phyloP scores from a whole-genome alignment of 2,888 invertebrate species.

The Caenorhabditis wallacei region DNA sequence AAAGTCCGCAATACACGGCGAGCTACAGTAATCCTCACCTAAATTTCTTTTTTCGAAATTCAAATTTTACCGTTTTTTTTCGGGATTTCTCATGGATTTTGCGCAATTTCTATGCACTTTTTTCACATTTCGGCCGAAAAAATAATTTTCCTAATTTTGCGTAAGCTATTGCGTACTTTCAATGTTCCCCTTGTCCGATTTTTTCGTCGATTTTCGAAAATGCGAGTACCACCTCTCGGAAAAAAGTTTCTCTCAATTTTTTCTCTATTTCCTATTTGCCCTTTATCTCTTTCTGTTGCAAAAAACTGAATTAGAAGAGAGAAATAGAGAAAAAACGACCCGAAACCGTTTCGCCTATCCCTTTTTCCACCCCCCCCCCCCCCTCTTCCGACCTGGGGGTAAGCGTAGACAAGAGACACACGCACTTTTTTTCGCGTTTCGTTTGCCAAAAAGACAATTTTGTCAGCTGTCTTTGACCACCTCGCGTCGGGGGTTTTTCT shows the following conservation, averaged over 20 bases:
- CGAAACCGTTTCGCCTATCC: constrained; percentile 46
- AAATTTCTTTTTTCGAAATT: not conserved
- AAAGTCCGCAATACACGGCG: constrained; percentile 25
- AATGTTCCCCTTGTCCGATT: not conserved
- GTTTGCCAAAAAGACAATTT: constrained; percentile 47
- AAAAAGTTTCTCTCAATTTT: constrained; percentile 7
- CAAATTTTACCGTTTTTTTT: not conserved
- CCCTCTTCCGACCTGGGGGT: constrained; percentile 5
- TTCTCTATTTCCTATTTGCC: constrained; percentile 43
- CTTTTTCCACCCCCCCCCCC: constrained; percentile 13
- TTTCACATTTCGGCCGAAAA: not conserved
- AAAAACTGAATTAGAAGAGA: constrained; percentile 25
- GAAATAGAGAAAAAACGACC: not conserved
- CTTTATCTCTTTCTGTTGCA: constrained; percentile 41
- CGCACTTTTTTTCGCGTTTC: constrained; percentile 39
- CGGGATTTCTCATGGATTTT: not conserved
- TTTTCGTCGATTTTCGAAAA: constrained; percentile 66
- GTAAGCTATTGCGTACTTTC: not conserved
- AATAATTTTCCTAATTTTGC: not conserved
- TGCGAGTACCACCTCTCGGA: not conserved
- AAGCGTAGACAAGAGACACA: constrained; percentile 35
- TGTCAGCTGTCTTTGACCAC: constrained; percentile 66
- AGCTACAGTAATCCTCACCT: constrained; percentile 27
- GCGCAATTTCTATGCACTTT: not conserved
- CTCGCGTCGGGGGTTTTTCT: constrained; percentile 2